These are phyloP conservation scores for Lepus townsendii DNA, from an alignment of 2,797 vertebrate species.

Conservation along the genomic window DNA sequence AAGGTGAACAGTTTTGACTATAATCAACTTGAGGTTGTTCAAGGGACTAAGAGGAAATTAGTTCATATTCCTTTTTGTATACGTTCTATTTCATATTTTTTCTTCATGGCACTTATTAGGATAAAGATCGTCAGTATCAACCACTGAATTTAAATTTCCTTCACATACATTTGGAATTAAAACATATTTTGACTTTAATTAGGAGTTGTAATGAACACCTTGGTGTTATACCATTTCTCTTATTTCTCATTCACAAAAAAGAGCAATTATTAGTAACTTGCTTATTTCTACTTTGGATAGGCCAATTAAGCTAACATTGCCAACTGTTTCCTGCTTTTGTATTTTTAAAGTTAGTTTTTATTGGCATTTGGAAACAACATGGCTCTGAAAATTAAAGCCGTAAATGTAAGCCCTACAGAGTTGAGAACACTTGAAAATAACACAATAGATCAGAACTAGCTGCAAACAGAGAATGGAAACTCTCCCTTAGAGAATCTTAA, in stretches of 20 bases:
- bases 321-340: not conserved
- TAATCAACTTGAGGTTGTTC: slow-evolving; percentile 45
- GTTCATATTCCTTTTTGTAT: not conserved
- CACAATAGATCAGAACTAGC: not conserved
- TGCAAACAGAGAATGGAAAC: slow-evolving; percentile 9
- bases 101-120: not conserved
- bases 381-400: slow-evolving; percentile 62
- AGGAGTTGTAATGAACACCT: not conserved
- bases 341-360: slow-evolving; percentile 53
- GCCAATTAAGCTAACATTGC: slow-evolving; percentile 2
- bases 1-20: not conserved
- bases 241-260: not conserved
- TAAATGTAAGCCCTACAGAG: slow-evolving; percentile 53
- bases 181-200: slow-evolving; percentile 17
- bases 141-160: slow-evolving; percentile 50
- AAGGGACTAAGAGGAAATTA: slow-evolving; percentile 39
- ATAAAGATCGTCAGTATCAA: not conserved
- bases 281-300: slow-evolving; percentile 51
- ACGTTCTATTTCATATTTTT: not conserved
- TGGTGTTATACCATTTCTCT: not conserved
- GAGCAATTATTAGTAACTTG: not conserved
- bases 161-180: slow-evolving; percentile 52
- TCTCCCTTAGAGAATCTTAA: slow-evolving; percentile 49
- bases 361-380: slow-evolving; percentile 60
- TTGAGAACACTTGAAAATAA: not conserved